phyloP scores from a whole-genome alignment of 2,797 vertebrate genomes.

The Cuniculus paca region DNA sequence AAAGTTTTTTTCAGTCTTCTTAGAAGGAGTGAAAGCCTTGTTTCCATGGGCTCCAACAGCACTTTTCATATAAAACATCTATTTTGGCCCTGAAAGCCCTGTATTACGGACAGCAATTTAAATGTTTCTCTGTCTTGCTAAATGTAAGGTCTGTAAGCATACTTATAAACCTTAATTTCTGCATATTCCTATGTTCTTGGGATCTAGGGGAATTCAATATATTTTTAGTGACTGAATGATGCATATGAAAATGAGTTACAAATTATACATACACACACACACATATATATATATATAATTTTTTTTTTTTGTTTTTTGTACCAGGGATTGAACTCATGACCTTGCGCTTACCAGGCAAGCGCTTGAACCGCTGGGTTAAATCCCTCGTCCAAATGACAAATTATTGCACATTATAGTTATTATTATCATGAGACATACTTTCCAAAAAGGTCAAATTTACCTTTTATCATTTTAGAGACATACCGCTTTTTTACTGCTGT shows the following conservation, averaged over 20 bases:
- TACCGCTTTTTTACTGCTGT: constrained; percentile 91
- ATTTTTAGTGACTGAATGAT: constrained; percentile 38
- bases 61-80: constrained; percentile 35
- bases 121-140: neutral
- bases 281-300: too few relatives aligned
- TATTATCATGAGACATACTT: constrained; percentile 17
- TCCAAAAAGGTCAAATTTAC: constrained; percentile 47
- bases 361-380: too few relatives aligned
- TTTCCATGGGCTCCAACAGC: neutral
- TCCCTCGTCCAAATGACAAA: too few relatives aligned
- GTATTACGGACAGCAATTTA: constrained; percentile 29
- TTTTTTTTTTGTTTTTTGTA: too few relatives aligned
- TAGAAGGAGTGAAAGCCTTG: neutral
- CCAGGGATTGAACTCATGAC: too few relatives aligned
- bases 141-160: neutral
- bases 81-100: neutral
- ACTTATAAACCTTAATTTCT: constrained; percentile 26
- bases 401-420: neutral
- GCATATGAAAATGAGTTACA: constrained; percentile 25
- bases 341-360: too few relatives aligned
- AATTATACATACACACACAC: too few relatives aligned
- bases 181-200: constrained; percentile 6
- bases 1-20: neutral
- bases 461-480: constrained; percentile 42
- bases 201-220: neutral